Evolutionary conservation across 2,797 vertebrate species (phyloP).

Genomic region (Channa striata): DNA sequence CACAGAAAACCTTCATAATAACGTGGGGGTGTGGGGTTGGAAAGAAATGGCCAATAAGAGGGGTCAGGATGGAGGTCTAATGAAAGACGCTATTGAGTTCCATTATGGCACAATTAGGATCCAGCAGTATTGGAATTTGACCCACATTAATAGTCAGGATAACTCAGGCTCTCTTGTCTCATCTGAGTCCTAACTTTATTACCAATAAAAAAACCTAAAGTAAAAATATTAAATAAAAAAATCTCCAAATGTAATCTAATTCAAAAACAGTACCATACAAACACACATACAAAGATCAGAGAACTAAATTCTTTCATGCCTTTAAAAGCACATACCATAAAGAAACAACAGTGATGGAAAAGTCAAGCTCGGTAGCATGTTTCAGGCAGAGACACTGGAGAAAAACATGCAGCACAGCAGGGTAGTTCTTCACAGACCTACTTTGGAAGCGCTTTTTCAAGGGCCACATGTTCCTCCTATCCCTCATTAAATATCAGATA

Average conservation of each 20-base stretch:
- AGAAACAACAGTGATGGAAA: too few species aligned
- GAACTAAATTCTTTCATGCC: too few species aligned
- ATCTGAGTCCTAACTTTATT: background rate
- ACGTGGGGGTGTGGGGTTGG: background rate
- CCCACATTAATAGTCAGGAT: background rate
- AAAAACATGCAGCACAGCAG: too few species aligned
- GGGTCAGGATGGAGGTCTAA: background rate
- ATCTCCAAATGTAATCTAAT: too few species aligned
- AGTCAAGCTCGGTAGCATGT: too few species aligned
- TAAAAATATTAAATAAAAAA: background rate
- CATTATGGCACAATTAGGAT: background rate
- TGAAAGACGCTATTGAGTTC: conserved; percentile 10
- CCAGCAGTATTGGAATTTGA: background rate
- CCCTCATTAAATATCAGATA: too few species aligned
- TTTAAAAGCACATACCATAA: too few species aligned
- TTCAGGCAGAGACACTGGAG: too few species aligned
- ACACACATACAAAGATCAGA: background rate
- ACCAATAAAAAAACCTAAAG: background rate
- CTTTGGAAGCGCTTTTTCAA: too few species aligned
- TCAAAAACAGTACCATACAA: background rate
- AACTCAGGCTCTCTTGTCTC: background rate
- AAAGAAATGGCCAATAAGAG: background rate
- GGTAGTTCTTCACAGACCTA: too few species aligned
- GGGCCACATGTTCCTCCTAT: too few species aligned
- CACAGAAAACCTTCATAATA: background rate